phyloP scores from a whole-genome alignment of 35 echinoderm and acorn worm genomes.

The Antedon bifida region DNA sequence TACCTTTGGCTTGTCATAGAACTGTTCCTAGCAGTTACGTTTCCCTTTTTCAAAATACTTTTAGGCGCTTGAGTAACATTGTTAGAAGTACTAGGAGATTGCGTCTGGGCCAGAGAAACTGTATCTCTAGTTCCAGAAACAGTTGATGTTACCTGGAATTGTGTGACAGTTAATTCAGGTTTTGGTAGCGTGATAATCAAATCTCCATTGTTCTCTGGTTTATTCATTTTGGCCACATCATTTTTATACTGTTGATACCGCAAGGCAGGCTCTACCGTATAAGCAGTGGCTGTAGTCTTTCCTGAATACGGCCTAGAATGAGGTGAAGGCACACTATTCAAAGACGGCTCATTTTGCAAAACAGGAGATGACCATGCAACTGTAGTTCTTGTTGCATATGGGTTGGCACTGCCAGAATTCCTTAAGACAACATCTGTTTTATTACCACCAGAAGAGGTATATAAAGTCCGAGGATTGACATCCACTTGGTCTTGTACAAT shows the following conservation, averaged over 20 bases:
- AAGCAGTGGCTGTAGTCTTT: conserved; percentile 53
- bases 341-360: neutral
- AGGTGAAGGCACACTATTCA: neutral
- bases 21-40: neutral
- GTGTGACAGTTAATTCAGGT: neutral
- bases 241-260: neutral
- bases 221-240: neutral
- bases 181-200: neutral
- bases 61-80: conserved; percentile 12
- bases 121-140: neutral
- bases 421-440: neutral
- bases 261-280: neutral
- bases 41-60: conserved; percentile 54
- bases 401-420: neutral
- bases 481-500: conserved; percentile 26
- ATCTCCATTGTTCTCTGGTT: neutral
- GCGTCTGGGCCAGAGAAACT: neutral
- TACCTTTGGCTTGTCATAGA: neutral
- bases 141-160: too few relatives aligned
- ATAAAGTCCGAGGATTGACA: conserved; percentile 7
- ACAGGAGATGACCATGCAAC: conserved; percentile 14
- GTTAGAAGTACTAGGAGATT: neutral
- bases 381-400: conserved; percentile 14
- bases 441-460: neutral
- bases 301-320: conserved; percentile 32